Conservation (phyloP, 2,797 vertebrate species). For the Hippocampus kuda region DNA sequence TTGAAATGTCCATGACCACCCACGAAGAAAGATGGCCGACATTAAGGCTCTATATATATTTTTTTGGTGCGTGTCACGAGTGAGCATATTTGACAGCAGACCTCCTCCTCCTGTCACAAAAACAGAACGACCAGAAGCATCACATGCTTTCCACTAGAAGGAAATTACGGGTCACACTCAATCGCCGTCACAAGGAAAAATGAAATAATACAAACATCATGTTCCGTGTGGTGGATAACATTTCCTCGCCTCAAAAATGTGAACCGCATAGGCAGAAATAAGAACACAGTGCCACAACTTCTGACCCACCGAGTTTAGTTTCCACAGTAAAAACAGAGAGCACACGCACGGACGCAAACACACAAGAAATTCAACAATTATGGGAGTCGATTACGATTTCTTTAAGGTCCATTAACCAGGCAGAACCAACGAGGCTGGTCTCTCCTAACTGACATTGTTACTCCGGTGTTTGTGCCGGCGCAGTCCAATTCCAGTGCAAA, state of each 20-base stretch:
- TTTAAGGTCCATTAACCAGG: constrained; percentile 26
- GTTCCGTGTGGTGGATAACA: constrained; percentile 41
- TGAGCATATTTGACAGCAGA: constrained; percentile 45
- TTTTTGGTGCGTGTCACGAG: not conserved
- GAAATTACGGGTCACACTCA: constrained; percentile 28
- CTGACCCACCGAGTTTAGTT: constrained; percentile 20
- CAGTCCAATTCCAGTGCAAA: constrained; percentile 1
- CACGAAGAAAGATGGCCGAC: not conserved
- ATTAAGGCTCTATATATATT: constrained; percentile 3
- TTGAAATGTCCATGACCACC: constrained; percentile 11
- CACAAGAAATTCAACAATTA: constrained; percentile 20
- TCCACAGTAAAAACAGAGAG: not conserved
- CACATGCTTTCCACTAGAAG: constrained; percentile 26
- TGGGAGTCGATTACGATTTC: constrained; percentile 27
- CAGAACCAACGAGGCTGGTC: constrained; percentile 4
- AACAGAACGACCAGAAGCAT: constrained; percentile 15
- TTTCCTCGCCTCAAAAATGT: constrained; percentile 44
- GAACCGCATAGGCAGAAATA: constrained; percentile 31
- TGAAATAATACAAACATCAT: constrained; percentile 40
- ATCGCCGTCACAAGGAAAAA: constrained; percentile 30
- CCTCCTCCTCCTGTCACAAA: constrained; percentile 16
- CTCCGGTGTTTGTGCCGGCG: not conserved
- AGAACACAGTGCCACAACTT: constrained; percentile 18
- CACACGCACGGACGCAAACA: not conserved
- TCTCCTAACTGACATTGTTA: not conserved